Conservation (phyloP, 2,113 vertebrate genomes). For the Peromyscus leucopus region DNA sequence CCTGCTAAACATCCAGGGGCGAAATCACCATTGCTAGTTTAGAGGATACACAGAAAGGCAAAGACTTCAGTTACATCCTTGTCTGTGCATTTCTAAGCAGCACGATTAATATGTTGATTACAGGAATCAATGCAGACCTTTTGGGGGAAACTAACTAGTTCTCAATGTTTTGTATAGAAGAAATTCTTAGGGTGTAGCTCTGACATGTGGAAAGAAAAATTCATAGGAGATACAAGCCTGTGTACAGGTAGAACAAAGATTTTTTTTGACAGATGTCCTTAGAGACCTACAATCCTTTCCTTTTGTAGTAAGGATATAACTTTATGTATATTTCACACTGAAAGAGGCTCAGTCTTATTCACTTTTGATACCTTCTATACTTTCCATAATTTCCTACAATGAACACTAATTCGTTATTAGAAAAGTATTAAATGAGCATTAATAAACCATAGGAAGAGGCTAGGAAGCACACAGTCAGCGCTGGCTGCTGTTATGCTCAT, state of each 20-base stretch:
- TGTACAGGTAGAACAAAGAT: background rate
- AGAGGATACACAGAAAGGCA: background rate
- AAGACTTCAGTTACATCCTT: background rate
- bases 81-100: background rate
- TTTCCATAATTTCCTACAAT: constrained; percentile 5
- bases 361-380: background rate
- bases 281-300: background rate
- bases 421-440: background rate
- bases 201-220: background rate
- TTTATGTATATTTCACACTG: background rate
- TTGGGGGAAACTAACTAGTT: background rate
- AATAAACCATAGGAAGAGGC: background rate
- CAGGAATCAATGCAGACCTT: background rate
- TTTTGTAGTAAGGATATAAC: background rate
- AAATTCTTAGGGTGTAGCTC: background rate
- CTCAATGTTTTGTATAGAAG: background rate
- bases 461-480: background rate
- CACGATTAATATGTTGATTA: background rate
- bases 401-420: background rate
- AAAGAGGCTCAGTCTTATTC: background rate
- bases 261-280: background rate
- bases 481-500: background rate
- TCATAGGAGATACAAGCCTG: background rate
- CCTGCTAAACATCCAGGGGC: background rate
- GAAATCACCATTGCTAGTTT: background rate